Evolutionary conservation across 2,797 vertebrate genomes (phyloP).

Genomic region (Gymnodraco acuticeps): DNA sequence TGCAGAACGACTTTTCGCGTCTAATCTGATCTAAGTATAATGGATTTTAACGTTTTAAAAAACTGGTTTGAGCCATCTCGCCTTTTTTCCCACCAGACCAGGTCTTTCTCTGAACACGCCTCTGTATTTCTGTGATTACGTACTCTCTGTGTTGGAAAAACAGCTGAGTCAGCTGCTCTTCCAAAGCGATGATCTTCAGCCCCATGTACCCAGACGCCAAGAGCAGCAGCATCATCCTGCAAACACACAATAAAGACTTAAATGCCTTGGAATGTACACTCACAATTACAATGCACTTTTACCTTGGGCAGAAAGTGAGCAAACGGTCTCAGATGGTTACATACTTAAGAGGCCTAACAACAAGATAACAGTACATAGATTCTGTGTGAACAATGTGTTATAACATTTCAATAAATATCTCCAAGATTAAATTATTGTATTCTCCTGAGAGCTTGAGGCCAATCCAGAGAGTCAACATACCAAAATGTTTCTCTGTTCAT

Average conservation of each 20-base stretch:
- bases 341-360: conserved; percentile 1
- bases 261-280: background rate
- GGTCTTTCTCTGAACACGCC: background rate
- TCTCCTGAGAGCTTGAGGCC: background rate
- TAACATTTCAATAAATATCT: conserved; percentile 3
- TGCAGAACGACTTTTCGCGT: conserved; percentile 25
- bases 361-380: conserved; percentile 25
- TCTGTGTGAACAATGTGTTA: conserved; percentile 27
- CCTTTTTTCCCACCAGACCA: background rate
- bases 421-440: conserved; percentile 3
- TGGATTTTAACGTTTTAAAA: conserved; percentile 19
- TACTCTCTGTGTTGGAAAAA: conserved; percentile 64
- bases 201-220: conserved; percentile 86
- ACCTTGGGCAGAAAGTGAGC: background rate
- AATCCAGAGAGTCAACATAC: conserved; percentile 48
- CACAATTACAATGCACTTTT: background rate
- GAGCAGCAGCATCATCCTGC: conserved; percentile 83
- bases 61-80: conserved; percentile 48
- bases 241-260: conserved; percentile 14
- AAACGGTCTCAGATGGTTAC: background rate
- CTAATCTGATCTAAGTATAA: conserved; percentile 33
- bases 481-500: background rate
- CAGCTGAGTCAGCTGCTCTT: conserved; percentile 83
- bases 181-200: conserved; percentile 84
- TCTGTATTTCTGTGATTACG: conserved; percentile 47